phyloP scores from a whole-genome alignment of 1,140 invertebrate genomes.

The Zeugodacus cucurbitae region DNA sequence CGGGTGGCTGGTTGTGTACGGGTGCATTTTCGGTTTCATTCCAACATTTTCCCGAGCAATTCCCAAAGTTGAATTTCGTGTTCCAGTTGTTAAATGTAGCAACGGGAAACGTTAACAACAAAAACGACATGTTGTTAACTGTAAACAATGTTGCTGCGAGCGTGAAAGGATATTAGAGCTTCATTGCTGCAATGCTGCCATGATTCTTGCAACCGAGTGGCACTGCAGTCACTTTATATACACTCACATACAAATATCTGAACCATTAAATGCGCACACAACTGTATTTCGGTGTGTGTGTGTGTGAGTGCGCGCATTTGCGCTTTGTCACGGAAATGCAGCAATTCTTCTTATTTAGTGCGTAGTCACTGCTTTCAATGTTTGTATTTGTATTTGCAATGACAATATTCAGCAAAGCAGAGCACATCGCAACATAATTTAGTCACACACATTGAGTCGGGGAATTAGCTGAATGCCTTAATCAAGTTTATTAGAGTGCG shows the following conservation, averaged over 20 bases:
- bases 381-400: neutral
- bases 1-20: too few species aligned
- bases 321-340: neutral
- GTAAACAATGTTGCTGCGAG: conserved; percentile 15
- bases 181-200: neutral
- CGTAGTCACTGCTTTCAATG: neutral
- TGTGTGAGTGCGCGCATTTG: neutral
- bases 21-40: conserved; percentile 21
- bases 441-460: too few species aligned
- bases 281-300: neutral
- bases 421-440: too few species aligned
- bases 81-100: conserved; percentile 14
- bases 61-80: conserved; percentile 15
- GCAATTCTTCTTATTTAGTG: neutral
- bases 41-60: neutral
- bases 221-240: neutral
- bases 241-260: neutral
- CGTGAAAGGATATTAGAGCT: neutral
- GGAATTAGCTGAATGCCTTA: neutral
- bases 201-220: neutral
- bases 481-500: neutral
- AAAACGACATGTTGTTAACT: conserved; percentile 20
- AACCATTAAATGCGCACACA: too few species aligned
- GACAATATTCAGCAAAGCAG: neutral
- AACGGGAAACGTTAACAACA: neutral